A percentile compares a stretch with the other conserved stretches of the same genome.
phyloP scores from a whole-genome alignment of 2,888 invertebrate genomes.

The Nephrotoma appendiculata region DNA sequence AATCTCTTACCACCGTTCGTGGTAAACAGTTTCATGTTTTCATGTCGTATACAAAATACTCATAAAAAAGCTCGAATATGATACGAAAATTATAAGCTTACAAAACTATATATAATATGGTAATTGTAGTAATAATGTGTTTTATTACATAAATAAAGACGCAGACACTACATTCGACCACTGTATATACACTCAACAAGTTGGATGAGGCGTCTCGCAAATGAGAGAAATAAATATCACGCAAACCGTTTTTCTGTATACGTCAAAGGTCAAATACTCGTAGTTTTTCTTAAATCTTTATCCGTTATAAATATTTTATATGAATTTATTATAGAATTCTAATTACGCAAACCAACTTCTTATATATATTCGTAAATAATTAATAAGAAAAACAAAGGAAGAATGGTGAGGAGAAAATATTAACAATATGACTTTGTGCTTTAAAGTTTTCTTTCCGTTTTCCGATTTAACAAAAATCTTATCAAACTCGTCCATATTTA shows the following conservation, averaged over 20 bases:
- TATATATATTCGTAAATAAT: too few relatives aligned
- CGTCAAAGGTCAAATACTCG: neutral
- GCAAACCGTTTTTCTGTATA: neutral
- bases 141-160: neutral
- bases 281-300: neutral
- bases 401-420: neutral
- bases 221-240: neutral
- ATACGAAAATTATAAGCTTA: neutral
- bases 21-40: neutral
- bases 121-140: neutral
- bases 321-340: neutral
- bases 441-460: neutral
- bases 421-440: neutral
- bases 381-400: neutral
- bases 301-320: neutral
- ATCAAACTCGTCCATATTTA: neutral
- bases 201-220: neutral
- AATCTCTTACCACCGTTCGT: neutral
- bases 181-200: neutral
- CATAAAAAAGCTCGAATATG: neutral
- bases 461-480: too few relatives aligned
- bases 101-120: neutral
- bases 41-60: neutral
- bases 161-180: neutral
- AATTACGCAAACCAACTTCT: neutral